Evolutionary conservation across 2,797 vertebrate genomes (phyloP).

Genomic region (Dendrocincla fuliginosa): DNA sequence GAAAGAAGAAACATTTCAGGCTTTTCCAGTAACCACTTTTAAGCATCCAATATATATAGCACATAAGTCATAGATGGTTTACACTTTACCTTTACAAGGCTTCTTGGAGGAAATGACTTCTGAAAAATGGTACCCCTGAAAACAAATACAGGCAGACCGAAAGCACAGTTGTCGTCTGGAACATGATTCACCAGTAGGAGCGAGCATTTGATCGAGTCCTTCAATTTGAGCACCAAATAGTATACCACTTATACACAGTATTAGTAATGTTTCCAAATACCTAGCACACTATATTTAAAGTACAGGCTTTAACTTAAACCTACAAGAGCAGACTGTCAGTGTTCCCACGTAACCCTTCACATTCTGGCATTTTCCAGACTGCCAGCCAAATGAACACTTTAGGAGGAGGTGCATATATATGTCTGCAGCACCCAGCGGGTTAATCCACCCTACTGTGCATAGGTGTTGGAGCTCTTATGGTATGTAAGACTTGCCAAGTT

Average conservation of each 20-base stretch:
- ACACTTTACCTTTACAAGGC: background rate
- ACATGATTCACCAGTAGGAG: background rate
- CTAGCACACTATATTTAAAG: background rate
- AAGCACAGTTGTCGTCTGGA: background rate
- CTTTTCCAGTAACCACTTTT: background rate
- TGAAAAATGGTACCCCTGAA: background rate
- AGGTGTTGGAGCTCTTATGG: conserved; percentile 75
- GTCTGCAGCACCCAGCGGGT: conserved; percentile 70
- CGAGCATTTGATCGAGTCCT: background rate
- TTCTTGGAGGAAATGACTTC: background rate
- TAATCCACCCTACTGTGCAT: conserved; percentile 74
- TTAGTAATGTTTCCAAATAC: conserved; percentile 4
- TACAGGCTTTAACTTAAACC: conserved; percentile 21
- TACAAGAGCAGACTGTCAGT: conserved; percentile 43
- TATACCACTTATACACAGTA: background rate
- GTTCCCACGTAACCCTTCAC: conserved; percentile 71
- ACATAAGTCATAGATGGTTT: background rate
- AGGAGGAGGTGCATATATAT: conserved; percentile 72
- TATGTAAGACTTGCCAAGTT: conserved; percentile 71
- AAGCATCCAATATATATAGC: background rate
- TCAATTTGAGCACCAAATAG: background rate
- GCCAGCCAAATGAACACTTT: conserved; percentile 76
- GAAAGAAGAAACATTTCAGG: background rate
- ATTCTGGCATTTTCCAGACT: conserved; percentile 77
- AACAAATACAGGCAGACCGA: background rate